Evolutionary conservation across 92 coral and sea anemone species (phyloP), one percentile per base, ranked within the genome.

Genomic region (Chrysogorgia sp.): DNA sequence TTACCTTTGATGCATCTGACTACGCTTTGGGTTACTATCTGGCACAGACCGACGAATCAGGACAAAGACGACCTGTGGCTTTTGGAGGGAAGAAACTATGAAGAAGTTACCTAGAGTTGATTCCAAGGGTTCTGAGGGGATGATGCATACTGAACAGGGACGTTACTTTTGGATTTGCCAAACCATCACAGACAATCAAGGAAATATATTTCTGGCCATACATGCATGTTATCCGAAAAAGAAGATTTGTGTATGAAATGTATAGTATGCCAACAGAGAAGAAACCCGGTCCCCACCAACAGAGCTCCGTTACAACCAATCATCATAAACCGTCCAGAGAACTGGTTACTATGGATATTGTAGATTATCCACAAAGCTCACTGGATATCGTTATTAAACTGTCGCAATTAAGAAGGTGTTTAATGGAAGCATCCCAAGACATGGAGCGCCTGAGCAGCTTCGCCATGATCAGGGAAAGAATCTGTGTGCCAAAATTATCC

Each of bases 381-480:
- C 32, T 0, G 65, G 79, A 49, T 49, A 72, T 50, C 67, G 29
- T 34, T 74, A 33, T n/a, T 49, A 24, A 26, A 66, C 75, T 28
- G 66, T 80, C n/a, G n/a, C n/a, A n/a, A n/a, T n/a, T 29, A 75
- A 75, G 59, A 86, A 74, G 25, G 40, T 81, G 15, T 40, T 64
- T 13, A 70, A 86, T 23, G 77, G 71, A 26, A 81, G 66, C 57
- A 72, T 84, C 45, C 77, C 77, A 31, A 64, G 56, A 15, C 61
- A 68, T 45, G 84, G 88, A 49, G 82, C 89, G 26, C 85, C 85
- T 31, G 80, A 86, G 37, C 83, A 85, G 56, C 58, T 86, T 17
- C 90, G 75, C 37, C 33, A 60, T 34, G 90, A 85, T 59, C 85
- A 85, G 34, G 82, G 89, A 12, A 28, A 23, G 31, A 80, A 80